Conservation (phyloP, 2,888 invertebrate genomes). For the Synergus laeviventris region DNA sequence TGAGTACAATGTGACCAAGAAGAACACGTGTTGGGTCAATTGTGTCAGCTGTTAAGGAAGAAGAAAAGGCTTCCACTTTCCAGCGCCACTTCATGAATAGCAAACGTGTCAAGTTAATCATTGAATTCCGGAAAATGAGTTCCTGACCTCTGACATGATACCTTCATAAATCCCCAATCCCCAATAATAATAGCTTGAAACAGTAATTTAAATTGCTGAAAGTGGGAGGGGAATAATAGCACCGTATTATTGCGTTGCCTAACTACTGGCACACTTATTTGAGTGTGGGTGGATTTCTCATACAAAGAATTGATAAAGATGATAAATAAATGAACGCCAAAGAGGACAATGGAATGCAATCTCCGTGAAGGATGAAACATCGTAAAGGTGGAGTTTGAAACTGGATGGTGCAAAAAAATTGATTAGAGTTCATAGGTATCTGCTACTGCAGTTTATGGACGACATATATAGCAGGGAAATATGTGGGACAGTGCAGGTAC, state of each 20-base stretch:
- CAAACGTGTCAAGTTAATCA: no score
- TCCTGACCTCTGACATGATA: no score
- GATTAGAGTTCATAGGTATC: constrained; percentile 9
- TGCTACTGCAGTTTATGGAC: not conserved
- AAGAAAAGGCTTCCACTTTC: no score
- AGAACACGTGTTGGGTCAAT: not conserved
- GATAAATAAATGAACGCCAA: not conserved
- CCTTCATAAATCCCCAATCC: no score
- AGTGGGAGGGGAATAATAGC: not conserved
- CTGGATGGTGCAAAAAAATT: not conserved
- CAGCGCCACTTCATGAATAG: no score
- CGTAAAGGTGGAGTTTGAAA: not conserved
- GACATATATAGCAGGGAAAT: not conserved
- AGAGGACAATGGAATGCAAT: not conserved
- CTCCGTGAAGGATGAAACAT: not conserved
- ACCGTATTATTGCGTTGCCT: not conserved
- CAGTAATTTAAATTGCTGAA: no score
- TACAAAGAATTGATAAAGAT: not conserved
- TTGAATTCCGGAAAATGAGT: no score
- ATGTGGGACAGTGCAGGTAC: not conserved
- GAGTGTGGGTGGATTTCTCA: constrained; percentile 9
- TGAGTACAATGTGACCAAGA: no score
- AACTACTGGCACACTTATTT: constrained; percentile 8
- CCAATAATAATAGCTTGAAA: no score
- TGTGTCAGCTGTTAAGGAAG: no score